Base-by-base conservation (phyloP, 2,797 vertebrate species). In the Meda fulgida region DNA sequence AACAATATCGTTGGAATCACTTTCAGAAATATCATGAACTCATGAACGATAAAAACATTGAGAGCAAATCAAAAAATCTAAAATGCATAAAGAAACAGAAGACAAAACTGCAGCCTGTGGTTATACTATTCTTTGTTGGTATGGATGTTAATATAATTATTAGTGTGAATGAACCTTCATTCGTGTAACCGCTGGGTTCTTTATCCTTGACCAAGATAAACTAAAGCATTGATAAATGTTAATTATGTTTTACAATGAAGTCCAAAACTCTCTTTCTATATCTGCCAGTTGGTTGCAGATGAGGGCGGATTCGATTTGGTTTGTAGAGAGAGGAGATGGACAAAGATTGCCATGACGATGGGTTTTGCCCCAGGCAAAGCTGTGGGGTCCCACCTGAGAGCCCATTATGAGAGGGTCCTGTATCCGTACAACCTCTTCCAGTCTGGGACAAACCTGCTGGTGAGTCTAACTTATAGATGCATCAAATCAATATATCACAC, bases 371-470 rank as follows among this genome's bases (percentile, higher is more conserved):
- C 97, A 14, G 98, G 98, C 89, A 99, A 99, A 90, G 98, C 98
- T 0, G 95, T 99, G n/a, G 98, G 98, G 53, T 99, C 98, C 0
- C 98, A 99, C 93, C 96, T 99, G 87, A 95, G 98, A 34, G 96
- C 96, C 0, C 98, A 99, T 89, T 99, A 99, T 3, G 98, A 99
- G 86, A 94, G 97, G 58, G 95, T 98, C 78, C 97, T 99, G 80
- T 97, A 99, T 85, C 98, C 98, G 8, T 99, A 98, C 96, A 97
- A 97, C 87, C 93, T 99, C 75, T 99, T 99, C 92, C 96, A 98
- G 91, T 95, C 93, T 5, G 98, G 98, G 87, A 92, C 97, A 0
- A 99, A 97, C 89, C 92, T 99, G 51, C 88, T 98, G 96, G 98
- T 99, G 92, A 96, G 98, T 94, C 1, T 34, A 77, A 29, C 63